Base-by-base conservation (phyloP, 2,888 invertebrate species). In the Scaptomyza tumidula region DNA sequence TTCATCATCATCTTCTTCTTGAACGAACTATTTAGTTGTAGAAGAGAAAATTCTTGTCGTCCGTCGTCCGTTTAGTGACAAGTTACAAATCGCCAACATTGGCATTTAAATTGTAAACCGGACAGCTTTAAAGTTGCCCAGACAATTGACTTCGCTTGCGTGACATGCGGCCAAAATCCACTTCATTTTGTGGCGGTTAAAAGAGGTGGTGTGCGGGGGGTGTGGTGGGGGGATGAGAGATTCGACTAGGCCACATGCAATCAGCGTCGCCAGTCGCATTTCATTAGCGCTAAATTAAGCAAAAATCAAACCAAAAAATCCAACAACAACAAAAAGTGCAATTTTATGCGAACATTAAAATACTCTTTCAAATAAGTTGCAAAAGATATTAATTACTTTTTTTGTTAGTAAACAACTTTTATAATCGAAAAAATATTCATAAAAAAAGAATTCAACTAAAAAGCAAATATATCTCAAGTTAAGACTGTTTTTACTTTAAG, bases 31-130 rank as follows among this genome's bases (percentile, higher is more conserved):
- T 19, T 19, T 19, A 19, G 19, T 19, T 2, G 19, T 19, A 19
- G 19, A 1, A 19, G 19, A 19, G 19, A 19, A 19, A 19, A 19
- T 19, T 19, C 19, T 19, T 19, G 19, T 19, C 19, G 19, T 19
- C 19, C 19, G 2, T 19, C 19, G 19, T 19, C 19, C 19, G 19
- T 19, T 19, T 19, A 74, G 83, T 79, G 83, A 88, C 88, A 83
- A 60, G 70, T 86, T 67, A 83, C 82, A 83, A 83, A 83, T 83
- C 81, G 86, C 55, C 82, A 88, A 83, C 83, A 83, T 79, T 88
- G 83, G 86, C 88, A 82, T 82, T 83, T 88, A 74, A 82, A 83
- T 79, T 86, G 86, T 83, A 83, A 83, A 82, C 66, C 83, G 77
- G 66, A 75, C 70, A 70, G 65, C 71, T 69, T 82, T 83, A 76